phyloP scores from a whole-genome alignment of 2,113 vertebrate species.

The Cheilinus undulatus region DNA sequence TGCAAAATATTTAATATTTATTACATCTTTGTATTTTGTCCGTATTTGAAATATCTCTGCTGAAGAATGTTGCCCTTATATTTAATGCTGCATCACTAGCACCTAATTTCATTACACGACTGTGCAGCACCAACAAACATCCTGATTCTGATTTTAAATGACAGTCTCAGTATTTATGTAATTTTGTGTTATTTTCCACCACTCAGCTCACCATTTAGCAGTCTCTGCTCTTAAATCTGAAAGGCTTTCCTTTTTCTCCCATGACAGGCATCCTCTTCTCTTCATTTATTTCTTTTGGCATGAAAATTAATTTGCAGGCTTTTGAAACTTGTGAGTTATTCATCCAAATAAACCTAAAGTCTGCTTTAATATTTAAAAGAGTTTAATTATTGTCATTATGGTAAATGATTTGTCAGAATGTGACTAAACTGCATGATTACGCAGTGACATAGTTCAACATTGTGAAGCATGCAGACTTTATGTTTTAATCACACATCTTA shows the following conservation, averaged over 20 bases:
- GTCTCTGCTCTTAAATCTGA: too few relatives aligned
- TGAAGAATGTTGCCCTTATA: too few relatives aligned
- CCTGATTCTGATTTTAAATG: too few relatives aligned
- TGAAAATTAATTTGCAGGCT: slow-evolving; percentile 13
- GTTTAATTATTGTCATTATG: not conserved
- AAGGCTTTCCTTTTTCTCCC: not conserved
- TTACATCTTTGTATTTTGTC: too few relatives aligned
- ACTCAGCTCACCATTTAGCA: not conserved
- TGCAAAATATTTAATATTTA: too few relatives aligned
- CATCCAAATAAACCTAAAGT: slow-evolving; percentile 16
- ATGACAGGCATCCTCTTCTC: not conserved
- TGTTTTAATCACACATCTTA: not conserved
- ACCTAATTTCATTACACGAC: too few relatives aligned
- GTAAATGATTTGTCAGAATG: slow-evolving; percentile 5
- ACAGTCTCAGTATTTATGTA: not conserved
- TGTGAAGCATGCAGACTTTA: not conserved
- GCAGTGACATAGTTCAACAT: not conserved
- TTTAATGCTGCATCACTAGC: too few relatives aligned
- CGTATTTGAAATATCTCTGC: too few relatives aligned
- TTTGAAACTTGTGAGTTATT: slow-evolving; percentile 19
- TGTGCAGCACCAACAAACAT: too few relatives aligned
- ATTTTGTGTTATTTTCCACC: not conserved
- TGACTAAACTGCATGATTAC: not conserved
- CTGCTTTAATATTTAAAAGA: slow-evolving; percentile 6
- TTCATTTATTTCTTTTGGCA: not conserved